phyloP scores from a whole-genome alignment of 2,797 vertebrate genomes.

The Betta splendens region DNA sequence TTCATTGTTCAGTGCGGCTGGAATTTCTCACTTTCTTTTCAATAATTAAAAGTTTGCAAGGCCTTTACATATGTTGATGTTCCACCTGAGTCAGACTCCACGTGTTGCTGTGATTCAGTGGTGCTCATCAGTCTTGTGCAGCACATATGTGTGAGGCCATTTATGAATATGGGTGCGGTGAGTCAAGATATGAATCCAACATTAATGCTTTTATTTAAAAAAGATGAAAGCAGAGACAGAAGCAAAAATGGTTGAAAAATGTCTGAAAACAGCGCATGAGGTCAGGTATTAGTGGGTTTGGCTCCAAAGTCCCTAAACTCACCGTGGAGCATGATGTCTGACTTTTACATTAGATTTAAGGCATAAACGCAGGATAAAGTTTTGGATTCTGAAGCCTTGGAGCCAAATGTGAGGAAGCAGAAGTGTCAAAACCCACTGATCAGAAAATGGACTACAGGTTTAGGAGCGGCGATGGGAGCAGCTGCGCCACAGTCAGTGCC shows the following conservation, averaged over 20 bases:
- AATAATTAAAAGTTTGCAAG: conserved; percentile 6
- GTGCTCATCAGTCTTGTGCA: conserved; percentile 2
- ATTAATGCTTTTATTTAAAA: neutral
- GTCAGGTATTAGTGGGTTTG: conserved; percentile 1
- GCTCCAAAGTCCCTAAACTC: conserved; percentile 2
- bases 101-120: conserved; percentile 10
- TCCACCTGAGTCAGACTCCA: conserved; percentile 8
- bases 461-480: conserved; percentile 52
- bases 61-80: neutral
- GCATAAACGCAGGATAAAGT: conserved; percentile 59
- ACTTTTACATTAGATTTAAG: conserved; percentile 68
- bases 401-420: too few relatives aligned
- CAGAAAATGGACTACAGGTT: conserved; percentile 30
- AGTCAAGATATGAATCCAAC: conserved; percentile 10
- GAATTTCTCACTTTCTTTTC: conserved; percentile 32
- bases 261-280: too few relatives aligned
- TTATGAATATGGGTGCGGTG: conserved; percentile 28
- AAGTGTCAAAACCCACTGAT: neutral
- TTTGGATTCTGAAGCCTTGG: too few relatives aligned
- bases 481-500: conserved; percentile 60
- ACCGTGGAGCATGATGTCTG: conserved; percentile 27
- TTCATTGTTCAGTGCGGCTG: conserved; percentile 28
- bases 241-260: too few relatives aligned
- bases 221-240: neutral
- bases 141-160: conserved; percentile 11